Conservation (phyloP, 2,113 vertebrate genomes). For the Psilopogon haemacephalus region DNA sequence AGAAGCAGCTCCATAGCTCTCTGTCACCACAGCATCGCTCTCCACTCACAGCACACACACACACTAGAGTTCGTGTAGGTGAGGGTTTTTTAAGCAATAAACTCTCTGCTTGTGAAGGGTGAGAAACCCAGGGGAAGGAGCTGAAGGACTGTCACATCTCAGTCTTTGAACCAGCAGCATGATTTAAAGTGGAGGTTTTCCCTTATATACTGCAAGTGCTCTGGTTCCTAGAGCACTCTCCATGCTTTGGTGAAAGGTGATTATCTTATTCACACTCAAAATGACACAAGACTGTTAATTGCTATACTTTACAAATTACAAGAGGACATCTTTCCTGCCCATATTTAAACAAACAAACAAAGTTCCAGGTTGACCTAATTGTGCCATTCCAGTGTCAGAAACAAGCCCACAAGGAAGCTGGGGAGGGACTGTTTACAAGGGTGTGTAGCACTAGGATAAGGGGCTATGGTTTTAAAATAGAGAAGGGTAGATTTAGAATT, state of each 20-base stretch:
- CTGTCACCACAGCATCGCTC: slow-evolving; percentile 39
- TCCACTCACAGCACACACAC: not conserved
- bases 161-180: not conserved
- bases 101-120: not conserved
- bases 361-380: too few species aligned
- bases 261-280: not conserved
- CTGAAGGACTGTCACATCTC: not conserved
- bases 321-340: not conserved
- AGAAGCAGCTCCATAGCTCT: slow-evolving; percentile 65
- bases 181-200: not conserved
- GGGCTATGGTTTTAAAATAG: too few species aligned
- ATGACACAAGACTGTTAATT: not conserved
- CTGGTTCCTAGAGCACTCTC: not conserved
- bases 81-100: not conserved
- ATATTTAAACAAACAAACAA: not conserved
- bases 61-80: not conserved
- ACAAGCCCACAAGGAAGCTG: too few species aligned
- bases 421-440: too few species aligned
- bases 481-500: too few species aligned
- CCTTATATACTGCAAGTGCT: not conserved
- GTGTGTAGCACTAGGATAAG: too few species aligned
- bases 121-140: not conserved
- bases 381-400: too few species aligned
- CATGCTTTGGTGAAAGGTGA: not conserved
- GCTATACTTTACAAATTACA: not conserved